A percentile compares a stretch with the other conserved stretches of the same genome.
Conservation (phyloP, 2,797 vertebrate species). For the Echiichthys vipera region DNA sequence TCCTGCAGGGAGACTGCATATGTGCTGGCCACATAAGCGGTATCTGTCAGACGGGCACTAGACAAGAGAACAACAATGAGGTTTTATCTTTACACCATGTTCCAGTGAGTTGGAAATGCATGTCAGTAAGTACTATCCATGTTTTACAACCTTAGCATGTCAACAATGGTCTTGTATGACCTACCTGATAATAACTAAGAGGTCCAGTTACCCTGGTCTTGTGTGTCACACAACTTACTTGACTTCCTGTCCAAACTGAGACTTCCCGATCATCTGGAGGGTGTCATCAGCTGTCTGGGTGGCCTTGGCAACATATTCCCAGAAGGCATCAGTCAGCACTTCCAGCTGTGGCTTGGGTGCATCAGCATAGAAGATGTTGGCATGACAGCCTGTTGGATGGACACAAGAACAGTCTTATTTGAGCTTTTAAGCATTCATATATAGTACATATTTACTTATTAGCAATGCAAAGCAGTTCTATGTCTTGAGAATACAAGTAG, state of each 20-base stretch:
- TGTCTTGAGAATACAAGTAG: background rate
- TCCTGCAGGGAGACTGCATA: conserved; percentile 65
- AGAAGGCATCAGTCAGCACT: conserved; percentile 83
- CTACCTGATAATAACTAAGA: too few relatives aligned
- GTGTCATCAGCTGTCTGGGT: conserved; percentile 83
- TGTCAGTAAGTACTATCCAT: background rate
- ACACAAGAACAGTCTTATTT: conserved; percentile 7
- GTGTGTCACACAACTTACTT: too few relatives aligned
- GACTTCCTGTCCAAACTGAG: conserved; percentile 82
- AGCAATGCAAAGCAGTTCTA: accelerated
- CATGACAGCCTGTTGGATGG: conserved; percentile 80
- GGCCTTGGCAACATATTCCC: conserved; percentile 81
- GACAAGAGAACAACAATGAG: conserved; percentile 12
- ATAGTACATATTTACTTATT: background rate
- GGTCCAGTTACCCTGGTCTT: too few relatives aligned
- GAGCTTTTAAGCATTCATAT: background rate
- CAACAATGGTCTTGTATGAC: conserved; percentile 19
- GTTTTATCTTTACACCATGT: background rate
- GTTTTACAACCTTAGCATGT: background rate
- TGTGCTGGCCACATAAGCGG: conserved; percentile 54
- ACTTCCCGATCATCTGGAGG: conserved; percentile 77
- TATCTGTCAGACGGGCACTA: conserved; percentile 66
- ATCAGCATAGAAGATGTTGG: conserved; percentile 82
- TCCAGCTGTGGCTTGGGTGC: conserved; percentile 83
- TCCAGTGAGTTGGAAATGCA: background rate